Conservation (phyloP, 2,888 invertebrate species). For the Cyclophora albipunctata region DNA sequence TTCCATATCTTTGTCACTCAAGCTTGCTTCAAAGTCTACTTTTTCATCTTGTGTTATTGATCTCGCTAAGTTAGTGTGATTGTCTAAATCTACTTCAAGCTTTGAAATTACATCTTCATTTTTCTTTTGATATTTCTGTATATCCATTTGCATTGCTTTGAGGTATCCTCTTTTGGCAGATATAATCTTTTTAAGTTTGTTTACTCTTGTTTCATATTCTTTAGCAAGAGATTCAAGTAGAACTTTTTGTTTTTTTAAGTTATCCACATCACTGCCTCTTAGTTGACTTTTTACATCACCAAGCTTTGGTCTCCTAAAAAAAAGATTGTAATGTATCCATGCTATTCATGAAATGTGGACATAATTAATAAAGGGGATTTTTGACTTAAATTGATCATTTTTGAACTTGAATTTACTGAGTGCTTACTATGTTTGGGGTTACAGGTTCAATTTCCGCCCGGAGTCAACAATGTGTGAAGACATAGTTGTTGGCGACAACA, state of each 20-base stretch:
- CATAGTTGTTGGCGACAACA: no score
- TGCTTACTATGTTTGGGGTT: no score
- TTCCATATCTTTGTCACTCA: constrained; percentile 45
- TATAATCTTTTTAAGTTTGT: constrained; percentile 48
- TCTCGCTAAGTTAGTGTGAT: constrained; percentile 38
- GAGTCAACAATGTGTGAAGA: no score
- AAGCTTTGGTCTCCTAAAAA: constrained; percentile 58
- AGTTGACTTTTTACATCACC: constrained; percentile 54
- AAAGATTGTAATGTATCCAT: neutral
- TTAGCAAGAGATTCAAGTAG: constrained; percentile 51
- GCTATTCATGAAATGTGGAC: neutral
- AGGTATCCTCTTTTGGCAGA: constrained; percentile 59
- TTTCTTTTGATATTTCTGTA: constrained; percentile 62
- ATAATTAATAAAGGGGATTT: no score
- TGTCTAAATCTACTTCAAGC: constrained; percentile 47
- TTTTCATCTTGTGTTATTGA: constrained; percentile 24
- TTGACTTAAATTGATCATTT: no score
- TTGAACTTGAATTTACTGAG: no score
- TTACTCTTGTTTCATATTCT: constrained; percentile 56
- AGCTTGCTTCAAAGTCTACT: constrained; percentile 35
- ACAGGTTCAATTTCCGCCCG: no score
- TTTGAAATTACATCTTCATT: constrained; percentile 50
- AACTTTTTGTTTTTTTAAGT: constrained; percentile 53
- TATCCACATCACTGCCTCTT: constrained; percentile 50
- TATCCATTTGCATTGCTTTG: constrained; percentile 59